Evolutionary conservation across 2,797 vertebrate genomes (phyloP).

Genomic region (Smutsia gigantea): DNA sequence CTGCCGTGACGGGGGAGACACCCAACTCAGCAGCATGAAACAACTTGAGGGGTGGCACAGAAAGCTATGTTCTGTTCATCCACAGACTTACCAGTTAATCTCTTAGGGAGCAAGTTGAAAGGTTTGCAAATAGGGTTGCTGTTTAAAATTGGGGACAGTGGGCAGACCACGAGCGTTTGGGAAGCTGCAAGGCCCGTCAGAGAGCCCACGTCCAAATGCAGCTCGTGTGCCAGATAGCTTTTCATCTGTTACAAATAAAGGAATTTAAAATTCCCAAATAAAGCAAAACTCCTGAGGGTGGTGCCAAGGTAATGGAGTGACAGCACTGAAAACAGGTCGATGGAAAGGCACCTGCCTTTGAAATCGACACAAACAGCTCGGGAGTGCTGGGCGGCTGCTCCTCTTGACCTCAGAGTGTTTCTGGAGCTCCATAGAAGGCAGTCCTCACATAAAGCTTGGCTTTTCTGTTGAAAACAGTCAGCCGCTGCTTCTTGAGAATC

Average conservation of each 20-base stretch:
- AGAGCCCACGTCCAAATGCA: neutral
- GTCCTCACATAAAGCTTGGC: conserved; percentile 30
- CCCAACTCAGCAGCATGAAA: neutral
- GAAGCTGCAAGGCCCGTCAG: conserved; percentile 65
- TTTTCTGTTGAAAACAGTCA: conserved; percentile 51
- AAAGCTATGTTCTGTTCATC: neutral
- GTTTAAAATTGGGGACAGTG: neutral
- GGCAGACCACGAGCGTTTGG: neutral
- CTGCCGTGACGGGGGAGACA: neutral
- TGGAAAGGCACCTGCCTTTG: conserved; percentile 75
- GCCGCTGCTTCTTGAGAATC: conserved; percentile 67
- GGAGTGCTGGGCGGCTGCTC: conserved; percentile 68
- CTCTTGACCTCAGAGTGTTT: conserved; percentile 63
- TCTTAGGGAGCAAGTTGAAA: neutral
- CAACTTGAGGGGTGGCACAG: neutral
- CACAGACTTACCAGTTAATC: conserved; percentile 31
- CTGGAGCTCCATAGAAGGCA: conserved; percentile 46
- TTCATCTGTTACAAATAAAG: conserved; percentile 77
- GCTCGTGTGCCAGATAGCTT: conserved; percentile 59
- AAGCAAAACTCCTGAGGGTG: conserved; percentile 68
- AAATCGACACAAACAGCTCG: conserved; percentile 70
- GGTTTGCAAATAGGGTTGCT: neutral
- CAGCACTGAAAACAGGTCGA: conserved; percentile 77
- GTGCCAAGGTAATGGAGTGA: conserved; percentile 68
- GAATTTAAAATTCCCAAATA: conserved; percentile 75